Conservation (phyloP, 2,888 invertebrate genomes). For the Piscicola geometra region DNA sequence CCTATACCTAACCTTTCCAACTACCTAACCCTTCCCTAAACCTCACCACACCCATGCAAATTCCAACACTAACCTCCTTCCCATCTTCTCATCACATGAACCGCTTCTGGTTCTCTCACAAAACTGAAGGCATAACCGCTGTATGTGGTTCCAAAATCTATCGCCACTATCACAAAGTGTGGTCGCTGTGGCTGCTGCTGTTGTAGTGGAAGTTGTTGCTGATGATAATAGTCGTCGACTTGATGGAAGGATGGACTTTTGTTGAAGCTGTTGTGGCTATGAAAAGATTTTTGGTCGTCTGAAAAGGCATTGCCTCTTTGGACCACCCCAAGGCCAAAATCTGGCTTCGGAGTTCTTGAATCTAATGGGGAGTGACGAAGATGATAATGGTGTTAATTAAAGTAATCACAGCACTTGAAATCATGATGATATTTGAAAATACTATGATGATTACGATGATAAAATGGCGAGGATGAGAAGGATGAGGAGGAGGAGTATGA, state of each 20-base stretch:
- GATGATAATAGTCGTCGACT: background rate
- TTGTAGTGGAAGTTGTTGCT: background rate
- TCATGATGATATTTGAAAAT: too few relatives aligned
- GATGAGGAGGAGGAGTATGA: too few relatives aligned
- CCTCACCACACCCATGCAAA: background rate
- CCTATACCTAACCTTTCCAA: background rate
- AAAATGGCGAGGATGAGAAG: too few relatives aligned
- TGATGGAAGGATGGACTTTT: too few relatives aligned
- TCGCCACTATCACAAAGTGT: conserved; percentile 60
- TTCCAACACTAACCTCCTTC: conserved; percentile 56
- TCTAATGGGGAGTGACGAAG: too few relatives aligned
- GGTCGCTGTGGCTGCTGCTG: background rate
- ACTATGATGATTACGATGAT: too few relatives aligned
- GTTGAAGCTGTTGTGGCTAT: too few relatives aligned
- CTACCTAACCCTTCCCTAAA: background rate
- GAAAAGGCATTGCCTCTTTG: background rate
- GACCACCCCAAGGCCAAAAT: background rate
- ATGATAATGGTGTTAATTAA: too few relatives aligned
- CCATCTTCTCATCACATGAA: conserved; percentile 62
- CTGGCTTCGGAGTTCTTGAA: background rate
- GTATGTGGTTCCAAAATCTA: conserved; percentile 62
- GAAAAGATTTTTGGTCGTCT: too few relatives aligned
- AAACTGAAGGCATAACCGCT: conserved; percentile 62
- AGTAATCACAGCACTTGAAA: too few relatives aligned
- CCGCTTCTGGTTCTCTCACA: conserved; percentile 58